Evolutionary conservation across 1,140 invertebrate species (phyloP).

Genomic region (Cydia pomonella): DNA sequence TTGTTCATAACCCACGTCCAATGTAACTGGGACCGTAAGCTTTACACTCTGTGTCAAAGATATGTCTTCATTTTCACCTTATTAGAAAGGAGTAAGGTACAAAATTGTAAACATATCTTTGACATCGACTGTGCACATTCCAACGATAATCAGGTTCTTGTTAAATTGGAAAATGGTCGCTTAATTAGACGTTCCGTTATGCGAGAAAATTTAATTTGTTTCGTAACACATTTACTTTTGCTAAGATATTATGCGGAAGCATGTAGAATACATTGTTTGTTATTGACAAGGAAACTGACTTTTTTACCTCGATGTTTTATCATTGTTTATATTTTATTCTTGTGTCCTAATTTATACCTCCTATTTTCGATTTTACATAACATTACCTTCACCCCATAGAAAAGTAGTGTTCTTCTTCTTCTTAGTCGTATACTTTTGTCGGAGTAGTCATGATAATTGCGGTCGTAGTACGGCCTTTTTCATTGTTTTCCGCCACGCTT

Average conservation of each 20-base stretch:
- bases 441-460: no score
- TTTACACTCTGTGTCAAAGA: neutral
- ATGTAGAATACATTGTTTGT: neutral
- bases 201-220: constrained; percentile 23
- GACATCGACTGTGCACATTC: neutral
- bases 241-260: constrained; percentile 1
- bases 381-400: no score
- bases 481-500: no score
- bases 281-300: neutral
- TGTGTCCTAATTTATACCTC: no score
- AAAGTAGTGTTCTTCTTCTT: no score
- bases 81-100: no score
- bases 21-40: neutral
- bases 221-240: constrained; percentile 25
- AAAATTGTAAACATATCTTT: no score
- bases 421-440: no score
- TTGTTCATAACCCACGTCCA: constrained; percentile 3
- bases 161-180: neutral
- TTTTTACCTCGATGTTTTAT: neutral
- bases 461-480: no score
- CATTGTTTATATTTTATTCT: no score
- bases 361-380: no score
- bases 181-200: constrained; percentile 26
- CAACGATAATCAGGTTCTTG: neutral
- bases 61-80: no score